Evolutionary conservation across 2,888 invertebrate genomes (phyloP), one percentile per base, ranked within the genome.

Genomic region (Ophion obscuratus): DNA sequence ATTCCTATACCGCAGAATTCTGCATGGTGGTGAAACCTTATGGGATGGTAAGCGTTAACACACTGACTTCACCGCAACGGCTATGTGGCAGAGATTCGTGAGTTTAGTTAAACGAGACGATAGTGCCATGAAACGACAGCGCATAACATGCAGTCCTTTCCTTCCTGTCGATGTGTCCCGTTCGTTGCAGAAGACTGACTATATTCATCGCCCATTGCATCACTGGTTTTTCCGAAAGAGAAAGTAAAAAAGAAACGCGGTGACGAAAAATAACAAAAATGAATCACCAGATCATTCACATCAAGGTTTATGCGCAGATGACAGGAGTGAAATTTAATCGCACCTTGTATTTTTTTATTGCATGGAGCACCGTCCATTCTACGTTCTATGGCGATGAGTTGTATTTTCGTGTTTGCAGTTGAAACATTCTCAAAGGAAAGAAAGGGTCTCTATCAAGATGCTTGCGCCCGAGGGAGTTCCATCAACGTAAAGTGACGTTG

Each of bases 1-100:
- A 67, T 79, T 85, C 62, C 75, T 64, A 62, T 67, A 75, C 85
- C 78, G 66, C 75, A 82, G 53, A 70, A 71, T 79, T 70, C 76
- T 59, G 59, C 66, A 59, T 24, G 36, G 40, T 61, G 75, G 61
- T 47, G 53, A 79, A 73, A 75, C 66, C 82, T 74, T 66, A 71
- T 70, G 64, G 79, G 20, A 59, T 53, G 53, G 53, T 17, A 70
- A 14, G 57, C 82, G 74, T 82, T 79, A 76, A 82, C 85, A 82
- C 75, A 53, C 82, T 59, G 70, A 61, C 70, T 73, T 82, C 68
- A 76, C 75, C 76, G 74, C 81, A 81, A 68, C 68, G 78, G 74
- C 74, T 57, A 44, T 85, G 24, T n/a, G 59, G 70, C 64, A 27
- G 64, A 53, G 36, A 81, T 27, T 78, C 75, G 79, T 44, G 40